Percentiles rank a stretch among this genome's conserved stretches.
Conservation (phyloP, 2,113 vertebrate species). For the Albula glossodonta region DNA sequence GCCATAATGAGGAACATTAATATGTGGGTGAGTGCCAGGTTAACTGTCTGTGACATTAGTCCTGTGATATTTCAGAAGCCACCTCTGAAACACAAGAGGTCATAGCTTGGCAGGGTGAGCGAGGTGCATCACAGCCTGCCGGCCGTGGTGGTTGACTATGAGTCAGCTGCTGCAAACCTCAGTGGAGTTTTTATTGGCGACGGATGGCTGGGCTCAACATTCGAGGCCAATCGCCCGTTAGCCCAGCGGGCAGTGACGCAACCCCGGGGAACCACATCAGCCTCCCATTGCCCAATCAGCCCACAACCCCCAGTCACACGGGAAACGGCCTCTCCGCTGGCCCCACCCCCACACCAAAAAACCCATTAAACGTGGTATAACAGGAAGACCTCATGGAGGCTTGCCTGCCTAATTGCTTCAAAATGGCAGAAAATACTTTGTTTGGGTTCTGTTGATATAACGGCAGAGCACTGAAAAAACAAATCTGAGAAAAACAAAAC, state of each 20-base stretch:
- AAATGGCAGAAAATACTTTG: neutral
- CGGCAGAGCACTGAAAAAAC: neutral
- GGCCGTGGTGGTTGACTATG: conserved; percentile 23
- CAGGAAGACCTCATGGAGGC: conserved; percentile 1
- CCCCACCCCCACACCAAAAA: conserved; percentile 1
- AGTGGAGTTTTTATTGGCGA: conserved; percentile 17
- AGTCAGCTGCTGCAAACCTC: conserved; percentile 37
- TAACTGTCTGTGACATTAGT: neutral
- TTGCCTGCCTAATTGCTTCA: conserved; percentile 9
- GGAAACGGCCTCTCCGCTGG: conserved; percentile 24
- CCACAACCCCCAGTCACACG: conserved; percentile 49
- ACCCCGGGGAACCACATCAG: conserved; percentile 55
- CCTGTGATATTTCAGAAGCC: neutral
- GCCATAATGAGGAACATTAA: conserved; percentile 1
- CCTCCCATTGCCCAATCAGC: conserved; percentile 51
- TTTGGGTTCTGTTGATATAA: conserved; percentile 8
- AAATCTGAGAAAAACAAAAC: neutral
- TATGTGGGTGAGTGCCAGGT: neutral
- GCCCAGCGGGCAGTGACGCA: conserved; percentile 56
- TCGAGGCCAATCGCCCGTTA: conserved; percentile 32
- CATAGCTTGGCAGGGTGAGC: neutral
- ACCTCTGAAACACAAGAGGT: neutral
- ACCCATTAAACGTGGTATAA: neutral
- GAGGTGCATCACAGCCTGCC: conserved; percentile 19
- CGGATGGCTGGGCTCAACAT: conserved; percentile 2